Conservation (phyloP, 2,888 invertebrate species). For the Morpho deidamia region DNA sequence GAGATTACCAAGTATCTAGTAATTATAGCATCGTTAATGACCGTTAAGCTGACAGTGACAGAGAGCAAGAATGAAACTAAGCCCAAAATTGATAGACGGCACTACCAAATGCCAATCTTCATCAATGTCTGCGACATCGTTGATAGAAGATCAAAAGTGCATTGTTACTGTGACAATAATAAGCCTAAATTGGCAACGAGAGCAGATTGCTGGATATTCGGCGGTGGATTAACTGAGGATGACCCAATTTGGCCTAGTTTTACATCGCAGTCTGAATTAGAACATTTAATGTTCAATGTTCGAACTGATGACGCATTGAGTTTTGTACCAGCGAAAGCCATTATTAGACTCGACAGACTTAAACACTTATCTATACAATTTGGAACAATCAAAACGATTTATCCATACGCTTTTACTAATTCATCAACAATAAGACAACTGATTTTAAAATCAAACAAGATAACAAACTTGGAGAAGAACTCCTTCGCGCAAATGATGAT, state of each 20-base stretch:
- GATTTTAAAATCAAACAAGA: constrained; percentile 83
- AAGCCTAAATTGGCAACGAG: constrained; percentile 78
- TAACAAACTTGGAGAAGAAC: constrained; percentile 81
- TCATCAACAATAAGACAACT: constrained; percentile 84
- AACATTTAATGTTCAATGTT: constrained; percentile 84
- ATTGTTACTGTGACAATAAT: constrained; percentile 70
- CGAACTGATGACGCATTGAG: constrained; percentile 83
- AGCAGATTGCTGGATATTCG: constrained; percentile 87
- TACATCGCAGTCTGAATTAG: constrained; percentile 83
- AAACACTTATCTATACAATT: constrained; percentile 84
- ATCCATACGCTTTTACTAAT: constrained; percentile 86
- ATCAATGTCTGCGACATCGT: constrained; percentile 69
- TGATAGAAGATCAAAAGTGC: constrained; percentile 65
- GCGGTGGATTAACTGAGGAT: constrained; percentile 78
- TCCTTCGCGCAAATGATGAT: constrained; percentile 86
- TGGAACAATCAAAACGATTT: constrained; percentile 84
- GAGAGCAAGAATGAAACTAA: constrained; percentile 62
- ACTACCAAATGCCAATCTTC: constrained; percentile 55
- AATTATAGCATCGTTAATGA: constrained; percentile 62
- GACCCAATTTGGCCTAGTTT: constrained; percentile 87
- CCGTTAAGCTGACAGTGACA: constrained; percentile 55
- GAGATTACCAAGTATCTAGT: constrained; percentile 57
- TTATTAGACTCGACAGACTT: constrained; percentile 82
- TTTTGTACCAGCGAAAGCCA: constrained; percentile 84
- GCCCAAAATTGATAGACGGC: constrained; percentile 52